Evolutionary conservation across 2,888 invertebrate species (phyloP).

Genomic region (Sarcophaga caerulescens): DNA sequence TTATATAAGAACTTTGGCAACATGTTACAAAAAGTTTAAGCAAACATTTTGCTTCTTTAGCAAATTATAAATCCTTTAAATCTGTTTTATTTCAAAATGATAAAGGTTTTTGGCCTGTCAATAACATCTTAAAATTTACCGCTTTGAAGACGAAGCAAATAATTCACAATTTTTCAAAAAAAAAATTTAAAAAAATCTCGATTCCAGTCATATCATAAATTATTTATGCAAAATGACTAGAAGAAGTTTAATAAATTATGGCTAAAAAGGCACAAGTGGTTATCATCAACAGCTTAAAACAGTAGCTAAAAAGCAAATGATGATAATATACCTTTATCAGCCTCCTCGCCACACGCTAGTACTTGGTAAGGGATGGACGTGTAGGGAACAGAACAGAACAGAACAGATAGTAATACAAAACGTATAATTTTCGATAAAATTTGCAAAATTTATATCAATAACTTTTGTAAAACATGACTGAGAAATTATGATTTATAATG

Average conservation of each 20-base stretch:
- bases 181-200: conserved; percentile 14
- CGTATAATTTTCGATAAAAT: conserved; percentile 41
- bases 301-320: conserved; percentile 26
- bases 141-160: neutral
- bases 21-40: neutral
- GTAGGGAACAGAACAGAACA: too few relatives aligned
- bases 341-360: neutral
- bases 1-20: neutral
- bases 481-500: conserved; percentile 63
- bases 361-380: too few relatives aligned
- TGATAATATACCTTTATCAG: neutral
- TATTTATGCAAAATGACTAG: conserved; percentile 50
- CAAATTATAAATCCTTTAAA: too few relatives aligned
- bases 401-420: neutral
- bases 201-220: conserved; percentile 52
- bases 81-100: neutral
- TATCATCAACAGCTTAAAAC: conserved; percentile 44
- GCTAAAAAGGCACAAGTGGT: conserved; percentile 58
- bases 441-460: conserved; percentile 66
- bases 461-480: conserved; percentile 66
- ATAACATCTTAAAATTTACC: conserved; percentile 10
- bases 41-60: too few relatives aligned
- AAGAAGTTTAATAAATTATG: conserved; percentile 56
- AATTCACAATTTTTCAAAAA: conserved; percentile 37
- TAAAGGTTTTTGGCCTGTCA: conserved; percentile 22